phyloP scores from a whole-genome alignment of 2,888 invertebrate species.

The Epsilonema sp. region DNA sequence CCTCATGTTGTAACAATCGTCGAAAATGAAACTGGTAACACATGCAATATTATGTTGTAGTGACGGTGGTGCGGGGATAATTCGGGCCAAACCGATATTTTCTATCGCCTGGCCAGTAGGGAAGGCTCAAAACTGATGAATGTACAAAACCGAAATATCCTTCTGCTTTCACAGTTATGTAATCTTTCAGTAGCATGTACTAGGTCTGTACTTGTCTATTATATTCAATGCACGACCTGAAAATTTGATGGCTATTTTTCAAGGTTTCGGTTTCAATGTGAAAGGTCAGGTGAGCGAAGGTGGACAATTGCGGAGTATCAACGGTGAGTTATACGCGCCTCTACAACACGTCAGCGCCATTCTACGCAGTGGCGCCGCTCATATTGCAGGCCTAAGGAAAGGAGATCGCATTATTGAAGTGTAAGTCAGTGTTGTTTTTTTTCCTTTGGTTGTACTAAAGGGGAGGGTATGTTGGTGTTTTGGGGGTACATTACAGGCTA shows the following conservation, averaged over 20 bases:
- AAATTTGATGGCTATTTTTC: too few species aligned
- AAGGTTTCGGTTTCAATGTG: conserved; percentile 98
- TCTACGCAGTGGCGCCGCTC: conserved; percentile 85
- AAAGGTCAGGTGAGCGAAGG: conserved; percentile 99
- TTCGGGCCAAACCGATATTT: too few species aligned
- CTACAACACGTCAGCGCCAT: conserved; percentile 99
- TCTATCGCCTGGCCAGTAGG: too few species aligned
- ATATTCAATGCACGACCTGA: too few species aligned
- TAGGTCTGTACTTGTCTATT: too few species aligned
- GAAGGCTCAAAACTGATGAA: too few species aligned
- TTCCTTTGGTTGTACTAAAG: too few species aligned
- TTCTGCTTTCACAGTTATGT: too few species aligned
- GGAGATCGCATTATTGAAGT: conserved; percentile 97
- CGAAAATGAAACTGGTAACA: conserved; percentile 57
- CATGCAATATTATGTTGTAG: not conserved
- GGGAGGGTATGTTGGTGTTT: too few species aligned
- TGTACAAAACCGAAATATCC: too few species aligned
- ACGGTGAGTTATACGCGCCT: conserved; percentile 95
- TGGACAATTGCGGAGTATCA: conserved; percentile 89
- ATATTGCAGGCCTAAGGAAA: conserved; percentile 85
- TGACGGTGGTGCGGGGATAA: not conserved
- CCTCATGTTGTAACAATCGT: conserved; percentile 78
- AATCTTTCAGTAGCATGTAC: too few species aligned
- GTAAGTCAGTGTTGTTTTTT: conserved; percentile 57
- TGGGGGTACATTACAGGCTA: too few species aligned